A percentile compares a stretch with the other conserved stretches of the same genome.
Conservation (phyloP, 1,140 invertebrate genomes). For the Eupristina koningsbergeri region DNA sequence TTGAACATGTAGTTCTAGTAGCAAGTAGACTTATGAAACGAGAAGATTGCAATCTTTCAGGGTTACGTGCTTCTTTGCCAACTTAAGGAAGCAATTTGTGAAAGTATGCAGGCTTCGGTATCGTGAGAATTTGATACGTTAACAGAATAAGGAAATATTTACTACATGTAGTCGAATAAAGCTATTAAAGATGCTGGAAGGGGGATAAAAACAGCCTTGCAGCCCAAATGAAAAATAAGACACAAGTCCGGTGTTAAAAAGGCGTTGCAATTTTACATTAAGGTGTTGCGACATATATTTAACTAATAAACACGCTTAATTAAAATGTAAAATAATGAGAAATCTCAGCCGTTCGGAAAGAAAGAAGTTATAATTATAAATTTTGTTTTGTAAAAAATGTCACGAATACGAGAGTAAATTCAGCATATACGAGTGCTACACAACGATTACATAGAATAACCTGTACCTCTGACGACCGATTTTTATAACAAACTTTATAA, state of each 20-base stretch:
- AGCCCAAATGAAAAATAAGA: not conserved
- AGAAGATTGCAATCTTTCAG: conserved; percentile 20
- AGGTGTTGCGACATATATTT: not conserved
- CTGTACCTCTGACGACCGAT: not conserved
- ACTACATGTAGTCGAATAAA: conserved; percentile 25
- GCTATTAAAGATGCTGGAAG: conserved; percentile 9
- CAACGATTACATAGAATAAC: not conserved
- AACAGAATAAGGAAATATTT: conserved; percentile 25
- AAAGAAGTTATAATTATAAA: not conserved
- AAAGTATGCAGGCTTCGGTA: conserved; percentile 21
- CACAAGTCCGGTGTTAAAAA: not conserved
- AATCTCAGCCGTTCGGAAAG: not conserved
- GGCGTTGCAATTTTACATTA: not conserved
- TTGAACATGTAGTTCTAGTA: conserved; percentile 20
- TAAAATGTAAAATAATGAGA: not conserved
- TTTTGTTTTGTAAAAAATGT: not conserved
- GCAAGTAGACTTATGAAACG: conserved; percentile 24
- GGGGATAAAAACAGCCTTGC: not conserved
- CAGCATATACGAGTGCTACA: not conserved
- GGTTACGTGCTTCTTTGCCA: conserved; percentile 15
- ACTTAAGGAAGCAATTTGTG: conserved; percentile 24
- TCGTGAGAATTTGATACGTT: conserved; percentile 27
- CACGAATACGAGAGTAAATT: not conserved
- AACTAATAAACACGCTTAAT: not conserved
- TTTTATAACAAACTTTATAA: too few species aligned